Base-by-base conservation (phyloP, 2,888 invertebrate species). In the Drosophila ustulata region DNA sequence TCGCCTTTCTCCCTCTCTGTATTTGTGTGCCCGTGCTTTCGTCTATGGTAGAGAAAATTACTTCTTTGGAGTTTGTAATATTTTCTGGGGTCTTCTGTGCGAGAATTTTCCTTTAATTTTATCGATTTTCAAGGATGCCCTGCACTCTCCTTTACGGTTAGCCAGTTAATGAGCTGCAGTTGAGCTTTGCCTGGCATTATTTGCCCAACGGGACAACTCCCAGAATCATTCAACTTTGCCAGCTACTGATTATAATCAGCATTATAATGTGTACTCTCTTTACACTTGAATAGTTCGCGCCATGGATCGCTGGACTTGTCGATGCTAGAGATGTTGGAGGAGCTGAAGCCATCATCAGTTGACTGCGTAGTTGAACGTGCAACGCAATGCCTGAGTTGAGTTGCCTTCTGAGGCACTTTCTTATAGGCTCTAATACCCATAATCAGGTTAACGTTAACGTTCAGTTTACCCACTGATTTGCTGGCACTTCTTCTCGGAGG, bases 221-320 rank as follows among this genome's bases (percentile, higher is more conserved):
- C 43, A 68, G 70, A 88, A 77, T 70, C 71, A 74, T 71, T 78
- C 75, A 67, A 71, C 84, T 78, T 65, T 55, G 70, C 71, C 77
- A 61, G 53, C 69, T 64, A 69, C 71, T 84, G 89, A 89, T 86
- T 86, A 86, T 83, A 89, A 88, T 86, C 89, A 86, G 68, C 83
- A 76, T 58, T 57, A 64, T 89, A 89, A 89, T 88, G 83, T 86
- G 89, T 86, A 86, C 87, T 82, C 90, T 82, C 87, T 87, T 89
- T 86, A 86, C 85, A 86, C 85, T 82, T 83, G 71, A 89, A 86
- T 86, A 88, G 89, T 88, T 86, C 87, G 88, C 89, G 89, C 85
- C 89, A 86, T 70, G 89, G 74, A 80, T 83, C 88, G 80, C 46
- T 71, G 83, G 13, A 74, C 65, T 51, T 56, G 53, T 23, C 2